Base-by-base conservation (phyloP, 2,888 invertebrate species). In the Gerosis bhagava region DNA sequence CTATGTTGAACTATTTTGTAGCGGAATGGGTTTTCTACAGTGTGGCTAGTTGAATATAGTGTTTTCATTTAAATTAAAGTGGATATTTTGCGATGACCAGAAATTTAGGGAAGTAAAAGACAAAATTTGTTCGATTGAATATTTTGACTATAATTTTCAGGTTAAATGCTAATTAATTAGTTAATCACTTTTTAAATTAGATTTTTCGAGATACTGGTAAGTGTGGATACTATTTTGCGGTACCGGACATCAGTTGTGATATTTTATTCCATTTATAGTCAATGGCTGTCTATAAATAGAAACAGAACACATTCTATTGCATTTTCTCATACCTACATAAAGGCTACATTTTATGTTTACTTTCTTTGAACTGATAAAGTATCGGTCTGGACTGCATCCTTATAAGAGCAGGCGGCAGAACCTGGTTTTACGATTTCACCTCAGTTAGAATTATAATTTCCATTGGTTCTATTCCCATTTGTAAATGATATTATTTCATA, bases 381-480 rank as follows among this genome's bases (percentile, higher is more conserved):
- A 50, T 50, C 13, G 43, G 32, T 12, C 19, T 32, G 37, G 12
- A 36, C 35, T n/a, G 29, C 24, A 13, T 45, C 39, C 39, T 32
- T 46, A 46, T 46, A 39, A 51, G 54, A 56, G n/a, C 16, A 17
- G 56, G 55, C 50, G 56, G 53, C 57, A 54, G 55, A 57, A 59
- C 51, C 56, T 44, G 56, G 57, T 44, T 36, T 34, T 46, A 50
- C 57, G 59, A 56, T 67, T 67, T 65, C 67, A 53, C 62, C 48
- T 59, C 65, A 61, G 67, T 71, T 69, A 66, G 67, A 70, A 69
- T 70, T 65, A 63, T 68, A 70, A 69, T 64, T 57, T 60, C 50
- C 37, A 39, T 46, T 55, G 67, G 63, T 56, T 25, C 31, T 37
- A 44, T 19, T 15, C 19, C 29, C 37, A 45, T 37, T 45, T 31